These are phyloP conservation scores for Heptranchias perlo DNA, from an alignment of 2,113 vertebrate species.

Conservation along the genomic window DNA sequence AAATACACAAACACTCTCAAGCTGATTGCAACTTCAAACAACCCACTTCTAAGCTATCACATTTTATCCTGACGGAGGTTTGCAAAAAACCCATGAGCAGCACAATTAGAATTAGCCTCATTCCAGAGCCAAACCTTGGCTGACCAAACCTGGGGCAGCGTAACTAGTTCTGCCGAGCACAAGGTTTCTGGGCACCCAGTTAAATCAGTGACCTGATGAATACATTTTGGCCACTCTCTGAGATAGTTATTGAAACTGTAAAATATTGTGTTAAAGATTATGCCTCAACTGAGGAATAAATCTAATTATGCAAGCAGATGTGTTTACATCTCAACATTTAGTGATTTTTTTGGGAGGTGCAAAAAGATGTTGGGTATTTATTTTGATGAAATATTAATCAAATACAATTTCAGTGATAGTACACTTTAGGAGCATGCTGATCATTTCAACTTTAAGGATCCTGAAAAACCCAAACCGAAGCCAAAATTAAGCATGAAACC, in stretches of 20 bases:
- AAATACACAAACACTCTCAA: background rate
- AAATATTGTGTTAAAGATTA: background rate
- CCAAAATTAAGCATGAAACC: background rate
- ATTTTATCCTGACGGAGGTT: background rate
- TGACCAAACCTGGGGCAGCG: background rate
- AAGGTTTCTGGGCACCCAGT: background rate
- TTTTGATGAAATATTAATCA: background rate
- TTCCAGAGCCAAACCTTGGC: background rate
- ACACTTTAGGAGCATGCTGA: background rate
- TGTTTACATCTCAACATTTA: background rate
- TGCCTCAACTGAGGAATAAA: background rate
- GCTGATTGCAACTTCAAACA: background rate
- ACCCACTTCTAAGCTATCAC: background rate
- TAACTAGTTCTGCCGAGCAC: background rate
- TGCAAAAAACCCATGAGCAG: background rate
- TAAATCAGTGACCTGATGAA: background rate
- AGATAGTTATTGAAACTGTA: background rate
- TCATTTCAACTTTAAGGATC: background rate
- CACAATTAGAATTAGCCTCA: background rate
- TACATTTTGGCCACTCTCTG: background rate
- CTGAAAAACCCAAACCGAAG: background rate
- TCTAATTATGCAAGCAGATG: background rate
- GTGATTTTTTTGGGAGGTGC: background rate
- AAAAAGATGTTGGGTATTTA: background rate
- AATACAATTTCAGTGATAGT: background rate